These are phyloP conservation scores for Sinocyclocheilus rhinocerous DNA, from an alignment of 2,113 vertebrate genomes.

Conservation along the genomic window DNA sequence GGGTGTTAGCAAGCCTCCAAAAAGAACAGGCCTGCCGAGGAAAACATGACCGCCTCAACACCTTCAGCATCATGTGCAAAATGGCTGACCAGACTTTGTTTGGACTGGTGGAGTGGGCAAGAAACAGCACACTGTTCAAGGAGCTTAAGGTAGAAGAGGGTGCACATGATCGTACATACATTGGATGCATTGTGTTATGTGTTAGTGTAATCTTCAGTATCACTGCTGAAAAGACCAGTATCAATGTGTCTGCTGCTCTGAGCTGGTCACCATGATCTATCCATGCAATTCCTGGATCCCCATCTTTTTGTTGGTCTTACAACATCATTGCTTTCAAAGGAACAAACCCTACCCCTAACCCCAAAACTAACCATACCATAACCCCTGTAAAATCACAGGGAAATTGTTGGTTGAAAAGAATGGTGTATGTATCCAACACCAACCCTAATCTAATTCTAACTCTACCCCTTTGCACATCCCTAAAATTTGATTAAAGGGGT, in stretches of 20 bases:
- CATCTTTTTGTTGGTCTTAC: background rate
- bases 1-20: constrained; percentile 75
- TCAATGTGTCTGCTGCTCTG: background rate
- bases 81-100: constrained; percentile 82
- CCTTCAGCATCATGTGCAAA: constrained; percentile 84
- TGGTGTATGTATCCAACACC: background rate
- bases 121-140: constrained; percentile 78
- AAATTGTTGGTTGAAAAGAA: background rate
- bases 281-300: background rate
- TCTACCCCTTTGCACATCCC: background rate
- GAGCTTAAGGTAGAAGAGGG: constrained; percentile 74
- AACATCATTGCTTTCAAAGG: background rate
- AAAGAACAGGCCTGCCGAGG: constrained; percentile 77
- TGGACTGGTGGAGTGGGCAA: constrained; percentile 80
- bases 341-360: background rate
- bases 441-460: background rate
- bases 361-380: background rate
- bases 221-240: background rate
- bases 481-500: background rate
- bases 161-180: background rate
- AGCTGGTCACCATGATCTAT: background rate
- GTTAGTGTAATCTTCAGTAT: background rate
- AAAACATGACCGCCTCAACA: constrained; percentile 79
- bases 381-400: background rate
- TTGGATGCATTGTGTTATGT: background rate